Conservation (phyloP, 37 sponge, comb jelly and placozoan species). For the Chondrilla cf. caribensis region DNA sequence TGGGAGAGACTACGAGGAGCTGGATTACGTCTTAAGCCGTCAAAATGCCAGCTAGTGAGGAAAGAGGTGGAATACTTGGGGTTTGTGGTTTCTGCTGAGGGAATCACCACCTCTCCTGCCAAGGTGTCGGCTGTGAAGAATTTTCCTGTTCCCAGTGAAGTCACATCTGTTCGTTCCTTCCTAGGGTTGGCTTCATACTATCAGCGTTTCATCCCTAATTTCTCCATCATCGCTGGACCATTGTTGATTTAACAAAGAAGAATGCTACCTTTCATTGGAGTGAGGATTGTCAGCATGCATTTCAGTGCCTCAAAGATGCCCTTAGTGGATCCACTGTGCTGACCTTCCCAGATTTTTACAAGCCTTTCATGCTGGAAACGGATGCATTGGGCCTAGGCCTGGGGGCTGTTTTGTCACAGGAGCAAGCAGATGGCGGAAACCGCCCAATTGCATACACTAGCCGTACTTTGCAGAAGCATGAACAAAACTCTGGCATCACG, state of each 20-base stretch:
- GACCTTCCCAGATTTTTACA: constrained; percentile 33
- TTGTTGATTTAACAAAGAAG: constrained; percentile 35
- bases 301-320: constrained; percentile 34
- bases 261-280: constrained; percentile 42
- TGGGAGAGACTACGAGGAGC: constrained; percentile 28
- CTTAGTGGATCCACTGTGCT: constrained; percentile 38
- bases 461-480: constrained; percentile 51
- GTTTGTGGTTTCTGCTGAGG: constrained; percentile 20
- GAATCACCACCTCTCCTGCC: constrained; percentile 20
- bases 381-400: constrained; percentile 53
- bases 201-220: constrained; percentile 38
- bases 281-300: constrained; percentile 36
- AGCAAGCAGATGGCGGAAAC: constrained; percentile 24
- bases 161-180: constrained; percentile 33
- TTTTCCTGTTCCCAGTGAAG: constrained; percentile 9
- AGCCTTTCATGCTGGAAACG: constrained; percentile 43
- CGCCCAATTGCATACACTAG: constrained; percentile 52
- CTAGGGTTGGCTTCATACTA: constrained; percentile 48
- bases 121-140: constrained; percentile 28
- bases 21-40: constrained; percentile 35
- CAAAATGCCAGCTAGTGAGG: constrained; percentile 16
- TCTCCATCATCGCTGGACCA: constrained; percentile 35
- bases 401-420: constrained; percentile 55
- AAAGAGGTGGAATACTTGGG: constrained; percentile 32
- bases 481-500: constrained; percentile 48